Evolutionary conservation across 2,113 vertebrate genomes (phyloP).

Genomic region (Ameiurus melas): DNA sequence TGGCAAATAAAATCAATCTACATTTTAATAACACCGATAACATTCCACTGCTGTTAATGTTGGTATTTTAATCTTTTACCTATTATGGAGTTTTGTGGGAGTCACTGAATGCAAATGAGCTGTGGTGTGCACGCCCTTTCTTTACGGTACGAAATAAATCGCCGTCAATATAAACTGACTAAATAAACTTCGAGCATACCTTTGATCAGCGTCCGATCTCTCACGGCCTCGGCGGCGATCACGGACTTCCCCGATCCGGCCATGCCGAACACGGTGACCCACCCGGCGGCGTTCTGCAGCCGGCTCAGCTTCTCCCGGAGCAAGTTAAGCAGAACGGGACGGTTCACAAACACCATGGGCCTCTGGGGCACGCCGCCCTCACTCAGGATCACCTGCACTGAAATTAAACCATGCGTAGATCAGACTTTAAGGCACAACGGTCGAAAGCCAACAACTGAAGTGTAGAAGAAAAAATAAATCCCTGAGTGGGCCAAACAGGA

Average conservation of each 20-base stretch:
- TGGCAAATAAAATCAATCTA: neutral
- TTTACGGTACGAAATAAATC: neutral
- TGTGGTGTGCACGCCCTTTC: neutral
- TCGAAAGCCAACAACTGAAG: neutral
- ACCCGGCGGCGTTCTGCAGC: constrained; percentile 79
- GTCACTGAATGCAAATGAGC: neutral
- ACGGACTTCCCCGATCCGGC: constrained; percentile 97
- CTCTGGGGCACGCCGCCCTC: constrained; percentile 95
- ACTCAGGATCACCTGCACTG: constrained; percentile 84
- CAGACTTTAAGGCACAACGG: neutral
- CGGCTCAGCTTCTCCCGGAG: constrained; percentile 79
- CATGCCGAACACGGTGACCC: constrained; percentile 94
- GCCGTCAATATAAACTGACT: neutral
- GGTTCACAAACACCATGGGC: constrained; percentile 89
- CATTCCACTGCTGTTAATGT: no score
- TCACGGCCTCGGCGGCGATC: constrained; percentile 87
- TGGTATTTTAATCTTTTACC: neutral
- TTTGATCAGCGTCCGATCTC: constrained; percentile 81
- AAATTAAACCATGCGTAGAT: constrained; percentile 40
- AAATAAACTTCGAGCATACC: constrained; percentile 65
- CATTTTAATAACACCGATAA: neutral
- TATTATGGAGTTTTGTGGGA: no score
- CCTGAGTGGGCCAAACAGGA: neutral
- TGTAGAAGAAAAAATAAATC: neutral
- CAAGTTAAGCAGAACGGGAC: constrained; percentile 76